Evolutionary conservation across 2,888 invertebrate species (phyloP), one percentile per base, ranked within the genome.

Genomic region (Drosophila emarginata): DNA sequence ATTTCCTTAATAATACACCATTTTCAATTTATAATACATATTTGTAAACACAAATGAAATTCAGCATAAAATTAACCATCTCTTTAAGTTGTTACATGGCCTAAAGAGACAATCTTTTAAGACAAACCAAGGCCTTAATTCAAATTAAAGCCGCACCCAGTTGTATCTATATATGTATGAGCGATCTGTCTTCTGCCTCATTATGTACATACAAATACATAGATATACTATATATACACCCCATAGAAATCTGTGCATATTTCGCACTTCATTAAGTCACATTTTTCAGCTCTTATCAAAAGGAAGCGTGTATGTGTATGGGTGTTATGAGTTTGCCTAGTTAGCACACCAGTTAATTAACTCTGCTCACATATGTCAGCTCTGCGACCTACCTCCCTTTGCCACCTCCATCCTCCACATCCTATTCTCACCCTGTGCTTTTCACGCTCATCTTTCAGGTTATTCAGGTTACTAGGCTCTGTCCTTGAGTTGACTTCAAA

Each of bases 231-330:
- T 18, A 11, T 45, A 11, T 45, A 45, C 36, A n/a, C 61, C 68
- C 76, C 76, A 81, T 71, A 74, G 78, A 81, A 81, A 65, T 60
- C 73, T 77, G 14, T 75, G 72, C 79, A 82, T 78, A 82, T 85
- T 81, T 86, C 76, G 64, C 79, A 84, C 76, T 81, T 83, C 73
- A 86, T 83, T 84, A 86, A 74, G 81, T 76, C 84, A 81, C 84
- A 84, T 81, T 79, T 75, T 71, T 70, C 69, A 63, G 50, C 64
- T 64, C 67, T 69, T 69, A 80, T 66, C 67, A 58, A 57, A 59
- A 52, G 64, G 67, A 64, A 50, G 54, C 14, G 21, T 56, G 40
- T 36, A 23, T 18, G 28, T 6, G 6, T 15, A 28, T 15, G 59
- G 14, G 57, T 36, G 18, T 32, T 32, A 32, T 69, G 59, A 80